Evolutionary conservation across 2,113 vertebrate species (phyloP), one percentile per base, ranked within the genome.

Genomic region (Grallaria varia): DNA sequence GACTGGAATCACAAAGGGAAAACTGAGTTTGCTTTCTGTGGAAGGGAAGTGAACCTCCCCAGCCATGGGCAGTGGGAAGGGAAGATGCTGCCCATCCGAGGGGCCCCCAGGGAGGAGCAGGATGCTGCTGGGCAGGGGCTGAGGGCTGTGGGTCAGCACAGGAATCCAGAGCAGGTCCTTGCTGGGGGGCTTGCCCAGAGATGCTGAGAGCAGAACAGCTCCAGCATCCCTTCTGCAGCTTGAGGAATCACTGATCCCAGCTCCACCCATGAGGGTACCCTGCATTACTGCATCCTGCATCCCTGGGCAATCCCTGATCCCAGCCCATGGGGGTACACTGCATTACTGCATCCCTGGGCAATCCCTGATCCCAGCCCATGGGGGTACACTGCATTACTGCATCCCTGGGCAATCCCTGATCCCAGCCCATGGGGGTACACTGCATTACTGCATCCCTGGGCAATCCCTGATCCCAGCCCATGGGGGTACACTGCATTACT

Each of bases 51-150:
- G 45, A 49, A 6, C 8, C 33, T 44, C 24, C 24, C 3, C 4
- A 20, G 42, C 39, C 8, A 3, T 7, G 11, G 37, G 40, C 44
- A 80, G 58, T 3, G 15, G 2, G 13, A 28, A 52, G 21, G 25
- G 37, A 14, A n/a, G 66, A 33, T 58, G 35, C 30, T 62, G 71
- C 1, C 2, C 9, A 2, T 7, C 21, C 44, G 6, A 13, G 4
- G 23, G n/a, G 9, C 28, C 13, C 15, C 0, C 2, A 0, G 0
- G 18, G 12, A 59, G 27, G 39, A n/a, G 18, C 25, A 37, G 84
- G 31, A 9, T 5, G 0, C 0, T 10, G 58, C 27, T 19, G 4
- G 3, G 31, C 7, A 16, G 72, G 17, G 10, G 24, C 2, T 14
- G 10, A 28, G 60, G 74, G 22, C 52, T 33, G 20, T 19, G 28